phyloP scores from a whole-genome alignment of 2,113 vertebrate genomes.

The Hystrix brachyura region DNA sequence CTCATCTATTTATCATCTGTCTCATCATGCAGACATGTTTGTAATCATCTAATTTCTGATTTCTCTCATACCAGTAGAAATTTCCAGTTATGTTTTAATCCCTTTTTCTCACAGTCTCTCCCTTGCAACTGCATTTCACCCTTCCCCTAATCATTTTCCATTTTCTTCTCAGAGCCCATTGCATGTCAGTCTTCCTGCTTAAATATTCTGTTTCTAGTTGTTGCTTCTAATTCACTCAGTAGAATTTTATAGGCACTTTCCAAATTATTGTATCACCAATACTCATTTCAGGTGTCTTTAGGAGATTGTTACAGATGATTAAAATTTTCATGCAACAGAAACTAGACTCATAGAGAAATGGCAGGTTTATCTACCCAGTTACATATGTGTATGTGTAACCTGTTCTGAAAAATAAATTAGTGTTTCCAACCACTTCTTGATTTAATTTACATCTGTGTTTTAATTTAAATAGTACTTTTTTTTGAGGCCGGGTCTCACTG shows the following conservation, averaged over 20 bases:
- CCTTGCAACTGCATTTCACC: neutral
- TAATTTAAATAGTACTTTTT: neutral
- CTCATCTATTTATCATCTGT: neutral
- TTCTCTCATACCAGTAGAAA: neutral
- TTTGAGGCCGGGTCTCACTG: neutral
- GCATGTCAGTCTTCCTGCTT: neutral
- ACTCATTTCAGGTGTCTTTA: neutral
- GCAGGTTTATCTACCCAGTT: neutral
- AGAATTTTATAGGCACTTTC: neutral
- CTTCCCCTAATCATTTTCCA: neutral
- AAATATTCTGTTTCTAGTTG: neutral
- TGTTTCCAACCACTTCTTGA: neutral
- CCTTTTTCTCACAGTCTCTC: neutral
- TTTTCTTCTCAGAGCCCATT: neutral
- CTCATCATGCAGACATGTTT: neutral
- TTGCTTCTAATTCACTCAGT: conserved; percentile 57
- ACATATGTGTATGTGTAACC: neutral
- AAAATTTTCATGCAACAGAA: conserved; percentile 47
- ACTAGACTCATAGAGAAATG: conserved; percentile 1
- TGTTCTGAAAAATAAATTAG: conserved; percentile 24
- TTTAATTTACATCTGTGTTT: neutral
- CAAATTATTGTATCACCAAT: neutral
- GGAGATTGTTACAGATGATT: conserved; percentile 13
- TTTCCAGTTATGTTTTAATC: conserved; percentile 7
- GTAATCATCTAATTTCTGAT: neutral